Conservation (phyloP, 2,113 vertebrate species). For the Pionites leucogaster region DNA sequence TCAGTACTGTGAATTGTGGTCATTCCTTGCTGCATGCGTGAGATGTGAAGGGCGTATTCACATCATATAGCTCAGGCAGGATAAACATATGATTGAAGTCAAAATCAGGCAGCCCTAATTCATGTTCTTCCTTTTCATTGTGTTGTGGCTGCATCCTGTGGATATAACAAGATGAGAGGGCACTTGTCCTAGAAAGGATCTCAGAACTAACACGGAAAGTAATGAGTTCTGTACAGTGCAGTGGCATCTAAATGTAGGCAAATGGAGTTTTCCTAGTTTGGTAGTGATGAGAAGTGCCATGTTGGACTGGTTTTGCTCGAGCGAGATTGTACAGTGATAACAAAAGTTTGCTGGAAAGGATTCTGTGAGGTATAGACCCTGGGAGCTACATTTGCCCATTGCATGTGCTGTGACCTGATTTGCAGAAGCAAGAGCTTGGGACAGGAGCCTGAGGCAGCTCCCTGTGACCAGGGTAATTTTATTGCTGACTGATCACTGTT, state of each 20-base stretch:
- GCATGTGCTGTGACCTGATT: neutral
- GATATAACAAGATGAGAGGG: neutral
- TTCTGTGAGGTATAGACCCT: neutral
- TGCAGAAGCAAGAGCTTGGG: neutral
- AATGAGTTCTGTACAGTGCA: neutral
- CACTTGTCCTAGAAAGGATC: neutral
- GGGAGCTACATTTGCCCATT: rapidly evolving
- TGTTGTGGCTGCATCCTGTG: neutral
- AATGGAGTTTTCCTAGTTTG: neutral
- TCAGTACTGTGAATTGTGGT: neutral
- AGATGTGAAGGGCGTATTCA: neutral
- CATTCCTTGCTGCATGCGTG: neutral
- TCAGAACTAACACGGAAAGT: neutral
- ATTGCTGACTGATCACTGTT: neutral
- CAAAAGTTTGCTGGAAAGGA: neutral
- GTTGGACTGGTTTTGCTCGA: neutral
- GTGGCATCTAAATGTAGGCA: neutral
- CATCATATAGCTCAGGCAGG: neutral
- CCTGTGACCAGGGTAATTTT: neutral
- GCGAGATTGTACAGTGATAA: neutral
- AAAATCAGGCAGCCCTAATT: neutral
- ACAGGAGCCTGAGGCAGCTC: neutral
- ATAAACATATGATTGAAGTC: neutral
- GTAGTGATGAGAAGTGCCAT: neutral
- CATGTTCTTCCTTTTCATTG: neutral